Percentiles rank a stretch among this genome's conserved stretches.
Conservation (phyloP, 2,888 invertebrate genomes). For the Epinotia bilunana region DNA sequence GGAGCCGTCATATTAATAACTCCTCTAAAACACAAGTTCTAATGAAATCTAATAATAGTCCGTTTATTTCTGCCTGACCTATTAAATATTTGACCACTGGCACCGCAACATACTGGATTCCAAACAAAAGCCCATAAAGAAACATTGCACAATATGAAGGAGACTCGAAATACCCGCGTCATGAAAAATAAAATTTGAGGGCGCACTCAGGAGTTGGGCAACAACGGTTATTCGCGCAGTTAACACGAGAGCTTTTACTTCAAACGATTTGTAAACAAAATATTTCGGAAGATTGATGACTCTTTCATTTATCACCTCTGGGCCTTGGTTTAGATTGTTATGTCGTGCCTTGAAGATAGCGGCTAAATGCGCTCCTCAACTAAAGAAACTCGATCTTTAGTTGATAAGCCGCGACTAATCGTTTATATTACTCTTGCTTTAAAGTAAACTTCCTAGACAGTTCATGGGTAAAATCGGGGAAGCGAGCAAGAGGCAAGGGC, state of each 20-base stretch:
- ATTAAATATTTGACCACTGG: slow-evolving; percentile 66
- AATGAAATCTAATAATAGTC: slow-evolving; percentile 72
- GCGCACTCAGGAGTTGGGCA: slow-evolving; percentile 62
- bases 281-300: slow-evolving; percentile 47
- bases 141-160: slow-evolving; percentile 67
- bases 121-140: slow-evolving; percentile 69
- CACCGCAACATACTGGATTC: slow-evolving; percentile 63
- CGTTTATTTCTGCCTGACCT: slow-evolving; percentile 75
- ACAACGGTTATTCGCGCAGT: slow-evolving; percentile 61
- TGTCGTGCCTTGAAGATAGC: slow-evolving; percentile 43
- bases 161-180: slow-evolving; percentile 55
- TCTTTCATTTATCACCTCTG: slow-evolving; percentile 41
- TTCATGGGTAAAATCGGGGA: slow-evolving; percentile 58
- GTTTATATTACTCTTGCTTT: slow-evolving; percentile 41
- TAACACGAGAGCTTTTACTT: slow-evolving; percentile 67
- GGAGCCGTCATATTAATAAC: slow-evolving; percentile 51
- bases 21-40: slow-evolving; percentile 62
- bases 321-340: slow-evolving; percentile 34
- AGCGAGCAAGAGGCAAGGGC: slow-evolving; percentile 36
- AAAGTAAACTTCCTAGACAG: slow-evolving; percentile 64
- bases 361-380: slow-evolving; percentile 44
- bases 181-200: slow-evolving; percentile 51
- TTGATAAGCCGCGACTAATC: slow-evolving; percentile 29
- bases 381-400: slow-evolving; percentile 26
- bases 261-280: slow-evolving; percentile 60